Evolutionary conservation across 1,140 invertebrate species (phyloP).

Genomic region (Pseudomyrmex pallidus): DNA sequence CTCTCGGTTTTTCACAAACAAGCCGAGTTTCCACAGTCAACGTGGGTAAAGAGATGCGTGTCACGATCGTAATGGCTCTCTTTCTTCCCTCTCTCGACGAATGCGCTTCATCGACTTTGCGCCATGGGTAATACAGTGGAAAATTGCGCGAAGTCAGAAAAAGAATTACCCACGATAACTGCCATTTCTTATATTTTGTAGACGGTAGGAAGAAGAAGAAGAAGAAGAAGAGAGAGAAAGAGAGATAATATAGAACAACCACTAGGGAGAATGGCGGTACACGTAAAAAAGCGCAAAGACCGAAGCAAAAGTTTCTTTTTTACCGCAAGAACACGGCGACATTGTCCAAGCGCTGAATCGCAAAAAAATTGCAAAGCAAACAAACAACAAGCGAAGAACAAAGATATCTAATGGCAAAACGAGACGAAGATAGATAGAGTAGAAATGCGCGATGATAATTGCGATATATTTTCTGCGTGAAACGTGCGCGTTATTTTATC

Average conservation of each 20-base stretch:
- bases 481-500: not conserved
- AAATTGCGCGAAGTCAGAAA: slow-evolving; percentile 27
- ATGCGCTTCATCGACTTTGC: slow-evolving; percentile 27
- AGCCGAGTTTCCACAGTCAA: not conserved
- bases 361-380: slow-evolving; percentile 4
- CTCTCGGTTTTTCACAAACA: not conserved
- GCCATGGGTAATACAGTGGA: slow-evolving; percentile 31
- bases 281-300: not conserved
- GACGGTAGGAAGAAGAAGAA: too few species aligned
- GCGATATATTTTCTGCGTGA: too few species aligned
- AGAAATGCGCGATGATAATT: too few species aligned
- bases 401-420: not conserved
- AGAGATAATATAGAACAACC: not conserved
- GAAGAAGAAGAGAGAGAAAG: not conserved
- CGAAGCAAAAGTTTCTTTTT: slow-evolving; percentile 37
- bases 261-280: too few species aligned
- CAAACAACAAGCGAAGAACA: not conserved
- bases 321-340: not conserved
- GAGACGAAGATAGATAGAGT: too few species aligned
- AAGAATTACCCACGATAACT: slow-evolving; percentile 28
- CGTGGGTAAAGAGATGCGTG: not conserved
- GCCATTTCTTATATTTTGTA: slow-evolving; percentile 29
- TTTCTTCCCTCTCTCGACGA: not conserved
- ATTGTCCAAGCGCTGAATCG: not conserved
- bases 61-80: not conserved